These are phyloP conservation scores for Molossus alvarezi DNA, from an alignment of 2,797 vertebrate species.

Conservation along the genomic window DNA sequence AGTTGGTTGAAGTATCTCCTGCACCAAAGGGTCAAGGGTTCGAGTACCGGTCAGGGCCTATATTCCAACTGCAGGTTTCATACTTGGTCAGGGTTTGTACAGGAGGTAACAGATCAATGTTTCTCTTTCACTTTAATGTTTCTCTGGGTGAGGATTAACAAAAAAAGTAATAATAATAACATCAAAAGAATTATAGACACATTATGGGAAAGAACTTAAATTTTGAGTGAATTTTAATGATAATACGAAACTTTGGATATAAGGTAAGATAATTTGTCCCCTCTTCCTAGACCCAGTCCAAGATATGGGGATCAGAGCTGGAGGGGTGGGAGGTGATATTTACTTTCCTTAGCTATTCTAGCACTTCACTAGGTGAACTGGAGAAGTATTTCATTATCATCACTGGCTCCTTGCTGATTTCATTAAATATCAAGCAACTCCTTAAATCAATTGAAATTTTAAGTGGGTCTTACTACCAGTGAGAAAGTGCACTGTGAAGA, in stretches of 20 bases:
- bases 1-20: neutral
- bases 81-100: neutral
- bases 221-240: conserved; percentile 38
- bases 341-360: neutral
- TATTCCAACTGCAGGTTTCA: neutral
- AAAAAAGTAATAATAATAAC: neutral
- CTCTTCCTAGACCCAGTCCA: neutral
- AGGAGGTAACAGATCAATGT: neutral
- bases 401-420: neutral
- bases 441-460: conserved; percentile 53
- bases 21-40: neutral
- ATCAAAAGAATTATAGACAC: neutral
- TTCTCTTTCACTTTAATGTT: neutral
- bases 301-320: neutral
- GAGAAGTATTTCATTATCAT: neutral
- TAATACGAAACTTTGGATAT: conserved; percentile 11
- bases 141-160: neutral
- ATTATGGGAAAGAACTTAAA: neutral
- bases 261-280: neutral
- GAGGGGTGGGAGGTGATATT: neutral
- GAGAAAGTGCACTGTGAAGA: neutral
- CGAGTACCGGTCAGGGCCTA: neutral
- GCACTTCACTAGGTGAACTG: neutral
- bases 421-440: conserved; percentile 57
- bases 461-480: neutral